Base-by-base conservation (phyloP, 2,888 invertebrate species). In the Drosophila setosimentum region DNA sequence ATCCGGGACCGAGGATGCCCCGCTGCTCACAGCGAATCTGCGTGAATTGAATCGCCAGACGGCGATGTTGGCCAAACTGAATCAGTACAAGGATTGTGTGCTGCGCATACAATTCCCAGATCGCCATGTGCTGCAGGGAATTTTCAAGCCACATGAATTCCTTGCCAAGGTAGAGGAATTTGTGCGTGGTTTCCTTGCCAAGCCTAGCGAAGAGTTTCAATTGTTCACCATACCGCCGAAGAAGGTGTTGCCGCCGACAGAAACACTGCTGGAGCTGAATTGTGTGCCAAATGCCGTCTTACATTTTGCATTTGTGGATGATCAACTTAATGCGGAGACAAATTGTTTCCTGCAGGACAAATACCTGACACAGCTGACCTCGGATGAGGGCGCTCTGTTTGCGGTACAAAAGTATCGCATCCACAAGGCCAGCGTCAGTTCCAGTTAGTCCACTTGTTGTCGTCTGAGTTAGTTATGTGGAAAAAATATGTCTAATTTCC, bases 91-190 rank as follows among this genome's bases (percentile, higher is more conserved):
- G 84, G 95, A 95, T 90, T 95, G 96, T 55, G 95, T 98, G 13
- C 96, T 99, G 53, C 94, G 98, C 64, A 94, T 99, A 74, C 96
- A 97, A 91, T 98, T 99, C 92, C 98, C 98, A 3, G 96, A 98
- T 93, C 95, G 96, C 61, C 94, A 96, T 51, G 96, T 98, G 48
- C 94, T 99, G 30, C 99, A 99, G 93, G 98, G 96, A 16, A 94
- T 96, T 48, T 99, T 99, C 91, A 94, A 94, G 76, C 97, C 98
- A 2, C 94, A 94, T 16, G 97, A 98, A 92, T 96, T 95, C 6
- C 94, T 98, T 37, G 93, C 94, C 82, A 94, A 95, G 72, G 94
- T 99, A 6, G 94, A 94, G 67, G 94, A 96, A 62, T 98, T 98
- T 94, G 95, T 98, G 1, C 95, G 94, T 86, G 94, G 94, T 58